These are phyloP conservation scores for Cataglyphis rosenhaueri DNA, from an alignment of 2,888 invertebrate genomes.

Conservation along the genomic window DNA sequence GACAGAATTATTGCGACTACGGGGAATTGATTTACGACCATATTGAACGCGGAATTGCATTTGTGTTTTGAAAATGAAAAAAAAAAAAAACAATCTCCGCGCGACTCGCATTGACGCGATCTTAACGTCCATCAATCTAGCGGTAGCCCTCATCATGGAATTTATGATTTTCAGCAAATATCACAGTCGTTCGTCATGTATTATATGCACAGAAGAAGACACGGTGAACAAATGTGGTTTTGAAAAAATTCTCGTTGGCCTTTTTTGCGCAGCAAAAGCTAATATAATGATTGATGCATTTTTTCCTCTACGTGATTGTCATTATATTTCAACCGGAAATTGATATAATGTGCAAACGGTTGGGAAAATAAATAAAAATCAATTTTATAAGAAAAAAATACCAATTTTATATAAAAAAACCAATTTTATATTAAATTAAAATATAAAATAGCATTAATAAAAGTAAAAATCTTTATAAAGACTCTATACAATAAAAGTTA, in stretches of 20 bases:
- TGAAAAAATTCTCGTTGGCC: conserved; percentile 4
- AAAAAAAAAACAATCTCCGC: background rate
- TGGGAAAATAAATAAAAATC: background rate
- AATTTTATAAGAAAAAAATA: background rate
- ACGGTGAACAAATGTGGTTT: conserved; percentile 18
- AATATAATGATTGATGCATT: conserved; percentile 23
- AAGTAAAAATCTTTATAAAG: background rate
- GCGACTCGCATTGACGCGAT: conserved; percentile 6
- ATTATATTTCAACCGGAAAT: background rate
- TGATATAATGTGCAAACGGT: background rate
- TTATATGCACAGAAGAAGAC: background rate
- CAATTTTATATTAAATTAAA: background rate
- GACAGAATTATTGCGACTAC: conserved; percentile 43
- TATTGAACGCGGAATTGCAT: conserved; percentile 38
- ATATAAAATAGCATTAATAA: conserved; percentile 3
- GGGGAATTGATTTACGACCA: conserved; percentile 47
- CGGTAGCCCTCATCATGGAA: conserved; percentile 23
- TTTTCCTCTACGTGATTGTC: background rate
- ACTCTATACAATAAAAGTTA: background rate
- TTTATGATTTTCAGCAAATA: conserved; percentile 45
- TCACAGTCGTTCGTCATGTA: background rate
- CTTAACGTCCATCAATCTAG: conserved; percentile 26
- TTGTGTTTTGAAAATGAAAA: conserved; percentile 15
- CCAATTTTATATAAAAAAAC: too few relatives aligned
- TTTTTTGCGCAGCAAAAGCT: background rate